phyloP scores from a whole-genome alignment of 1,140 invertebrate genomes.

The Zophobas morio region DNA sequence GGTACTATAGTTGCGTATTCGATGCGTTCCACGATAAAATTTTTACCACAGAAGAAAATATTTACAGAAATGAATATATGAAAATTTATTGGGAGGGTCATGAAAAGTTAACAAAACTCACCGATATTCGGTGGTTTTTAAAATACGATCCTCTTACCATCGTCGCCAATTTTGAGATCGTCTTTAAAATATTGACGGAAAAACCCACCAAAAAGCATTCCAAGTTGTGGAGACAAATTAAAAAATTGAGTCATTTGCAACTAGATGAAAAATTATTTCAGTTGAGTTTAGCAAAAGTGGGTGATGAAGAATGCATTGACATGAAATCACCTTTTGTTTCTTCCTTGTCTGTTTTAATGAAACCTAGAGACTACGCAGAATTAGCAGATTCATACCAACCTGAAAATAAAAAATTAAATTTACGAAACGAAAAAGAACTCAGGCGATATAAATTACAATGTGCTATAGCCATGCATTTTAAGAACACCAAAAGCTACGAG shows the following conservation, averaged over 20 bases:
- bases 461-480: too few relatives aligned
- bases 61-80: too few relatives aligned
- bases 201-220: neutral
- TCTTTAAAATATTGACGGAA: slow-evolving; percentile 14
- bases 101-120: neutral
- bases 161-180: slow-evolving; percentile 8
- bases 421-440: too few relatives aligned
- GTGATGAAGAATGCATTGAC: neutral
- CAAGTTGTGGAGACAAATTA: slow-evolving; percentile 1
- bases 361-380: too few relatives aligned
- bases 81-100: neutral
- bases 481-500: too few relatives aligned
- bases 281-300: neutral
- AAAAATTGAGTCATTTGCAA: slow-evolving; percentile 37
- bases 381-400: too few relatives aligned
- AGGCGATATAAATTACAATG: too few relatives aligned
- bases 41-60: too few relatives aligned
- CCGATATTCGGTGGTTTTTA: slow-evolving; percentile 29
- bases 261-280: slow-evolving; percentile 28
- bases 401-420: too few relatives aligned
- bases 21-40: too few relatives aligned
- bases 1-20: neutral
- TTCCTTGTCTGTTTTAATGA: too few relatives aligned
- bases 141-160: slow-evolving; percentile 15
- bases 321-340: too few relatives aligned